Percentiles rank a stretch among this genome's conserved stretches.
Conservation (phyloP, 2,888 invertebrate genomes). For the Macrophya alboannulata region DNA sequence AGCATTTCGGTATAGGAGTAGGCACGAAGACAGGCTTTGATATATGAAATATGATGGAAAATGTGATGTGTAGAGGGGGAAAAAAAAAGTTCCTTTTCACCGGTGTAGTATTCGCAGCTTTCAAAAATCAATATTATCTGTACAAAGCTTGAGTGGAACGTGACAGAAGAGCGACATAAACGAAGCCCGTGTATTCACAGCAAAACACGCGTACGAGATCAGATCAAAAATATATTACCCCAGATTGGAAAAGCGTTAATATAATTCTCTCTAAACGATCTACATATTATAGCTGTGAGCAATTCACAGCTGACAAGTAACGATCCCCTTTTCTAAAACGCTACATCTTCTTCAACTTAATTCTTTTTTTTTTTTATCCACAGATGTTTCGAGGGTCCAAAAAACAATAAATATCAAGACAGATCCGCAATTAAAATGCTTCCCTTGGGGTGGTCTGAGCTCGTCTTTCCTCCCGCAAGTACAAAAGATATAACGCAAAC, state of each 20-base stretch:
- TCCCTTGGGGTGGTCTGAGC: neutral
- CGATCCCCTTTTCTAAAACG: neutral
- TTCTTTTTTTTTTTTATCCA: neutral
- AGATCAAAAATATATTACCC: conserved; percentile 26
- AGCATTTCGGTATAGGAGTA: neutral
- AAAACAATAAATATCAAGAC: conserved; percentile 14
- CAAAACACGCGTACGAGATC: conserved; percentile 36
- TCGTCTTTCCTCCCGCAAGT: neutral
- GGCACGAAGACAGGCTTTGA: neutral
- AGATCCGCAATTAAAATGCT: neutral
- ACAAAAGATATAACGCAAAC: conserved; percentile 23
- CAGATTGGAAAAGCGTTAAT: neutral
- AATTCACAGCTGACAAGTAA: neutral
- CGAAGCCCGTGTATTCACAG: conserved; percentile 2
- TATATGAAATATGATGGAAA: conserved; percentile 15
- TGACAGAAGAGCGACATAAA: conserved; percentile 35
- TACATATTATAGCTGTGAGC: neutral
- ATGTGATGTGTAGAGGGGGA: neutral
- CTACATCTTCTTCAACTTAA: neutral
- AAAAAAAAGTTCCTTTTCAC: neutral
- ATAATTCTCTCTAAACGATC: conserved; percentile 4
- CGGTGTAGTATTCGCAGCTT: conserved; percentile 28
- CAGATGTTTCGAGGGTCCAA: neutral
- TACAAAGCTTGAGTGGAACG: conserved; percentile 48
- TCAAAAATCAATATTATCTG: conserved; percentile 51